Conservation (phyloP, 1,140 invertebrate genomes). For the Drosophila eugracilis region DNA sequence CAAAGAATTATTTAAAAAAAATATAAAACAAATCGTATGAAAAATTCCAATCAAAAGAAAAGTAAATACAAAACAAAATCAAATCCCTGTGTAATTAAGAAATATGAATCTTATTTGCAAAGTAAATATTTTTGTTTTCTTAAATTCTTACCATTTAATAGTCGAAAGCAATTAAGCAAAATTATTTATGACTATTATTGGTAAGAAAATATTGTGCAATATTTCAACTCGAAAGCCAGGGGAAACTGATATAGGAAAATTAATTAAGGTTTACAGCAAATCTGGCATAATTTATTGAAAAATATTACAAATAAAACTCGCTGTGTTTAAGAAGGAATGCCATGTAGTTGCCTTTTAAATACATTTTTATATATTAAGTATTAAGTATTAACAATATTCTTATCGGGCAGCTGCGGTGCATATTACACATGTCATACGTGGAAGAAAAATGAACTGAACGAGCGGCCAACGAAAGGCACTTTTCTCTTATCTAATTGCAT, state of each 20-base stretch:
- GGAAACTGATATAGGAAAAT: too few species aligned
- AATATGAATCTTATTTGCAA: too few species aligned
- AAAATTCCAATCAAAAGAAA: too few species aligned
- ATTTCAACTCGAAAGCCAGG: background rate
- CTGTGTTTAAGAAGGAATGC: background rate
- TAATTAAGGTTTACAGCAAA: too few species aligned
- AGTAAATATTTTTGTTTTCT: too few species aligned
- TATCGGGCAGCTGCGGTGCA: conserved; percentile 63
- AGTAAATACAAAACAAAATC: too few species aligned
- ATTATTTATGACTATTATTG: too few species aligned
- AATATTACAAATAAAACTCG: background rate
- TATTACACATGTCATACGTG: conserved; percentile 60
- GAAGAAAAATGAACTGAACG: conserved; percentile 62
- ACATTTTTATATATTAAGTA: too few species aligned
- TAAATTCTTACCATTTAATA: too few species aligned
- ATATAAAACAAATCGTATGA: too few species aligned
- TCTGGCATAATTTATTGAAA: background rate
- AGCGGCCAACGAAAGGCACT: conserved; percentile 61
- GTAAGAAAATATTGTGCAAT: background rate
- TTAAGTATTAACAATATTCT: conserved; percentile 39
- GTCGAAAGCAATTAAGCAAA: too few species aligned
- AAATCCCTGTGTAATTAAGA: background rate
- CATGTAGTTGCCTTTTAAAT: conserved; percentile 5
- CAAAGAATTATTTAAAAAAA: too few species aligned
- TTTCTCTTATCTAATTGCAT: conserved; percentile 82